These are phyloP conservation scores for Cygnus buccinator DNA, from an alignment of 2,113 vertebrate species.

Conservation along the genomic window DNA sequence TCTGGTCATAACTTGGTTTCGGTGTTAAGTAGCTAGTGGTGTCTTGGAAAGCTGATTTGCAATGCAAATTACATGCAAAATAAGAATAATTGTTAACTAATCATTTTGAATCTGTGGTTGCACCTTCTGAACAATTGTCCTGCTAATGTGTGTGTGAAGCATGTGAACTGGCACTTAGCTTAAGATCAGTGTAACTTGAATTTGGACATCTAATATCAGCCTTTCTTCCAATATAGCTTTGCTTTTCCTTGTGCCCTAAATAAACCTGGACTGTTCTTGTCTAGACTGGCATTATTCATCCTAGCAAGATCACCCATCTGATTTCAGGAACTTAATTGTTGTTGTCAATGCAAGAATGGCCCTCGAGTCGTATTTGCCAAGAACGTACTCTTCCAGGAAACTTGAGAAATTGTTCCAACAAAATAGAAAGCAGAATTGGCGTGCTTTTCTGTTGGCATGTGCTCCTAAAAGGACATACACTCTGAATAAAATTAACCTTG, in stretches of 20 bases:
- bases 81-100: background rate
- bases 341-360: background rate
- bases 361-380: background rate
- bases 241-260: background rate
- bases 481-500: conserved; percentile 23
- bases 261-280: background rate
- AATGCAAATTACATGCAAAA: background rate
- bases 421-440: conserved; percentile 54
- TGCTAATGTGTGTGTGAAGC: background rate
- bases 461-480: background rate
- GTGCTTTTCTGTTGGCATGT: conserved; percentile 6
- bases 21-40: background rate
- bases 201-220: background rate
- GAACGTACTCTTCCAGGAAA: conserved; percentile 50
- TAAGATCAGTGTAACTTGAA: background rate
- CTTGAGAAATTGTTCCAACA: conserved; percentile 40
- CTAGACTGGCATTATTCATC: background rate
- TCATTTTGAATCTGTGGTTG: accelerated
- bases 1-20: background rate
- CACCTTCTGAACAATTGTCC: background rate
- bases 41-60: background rate
- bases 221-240: background rate
- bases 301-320: background rate
- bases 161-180: background rate
- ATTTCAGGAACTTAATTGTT: background rate